Base-by-base conservation (phyloP, 2,113 vertebrate species). In the Peromyscus californicus region DNA sequence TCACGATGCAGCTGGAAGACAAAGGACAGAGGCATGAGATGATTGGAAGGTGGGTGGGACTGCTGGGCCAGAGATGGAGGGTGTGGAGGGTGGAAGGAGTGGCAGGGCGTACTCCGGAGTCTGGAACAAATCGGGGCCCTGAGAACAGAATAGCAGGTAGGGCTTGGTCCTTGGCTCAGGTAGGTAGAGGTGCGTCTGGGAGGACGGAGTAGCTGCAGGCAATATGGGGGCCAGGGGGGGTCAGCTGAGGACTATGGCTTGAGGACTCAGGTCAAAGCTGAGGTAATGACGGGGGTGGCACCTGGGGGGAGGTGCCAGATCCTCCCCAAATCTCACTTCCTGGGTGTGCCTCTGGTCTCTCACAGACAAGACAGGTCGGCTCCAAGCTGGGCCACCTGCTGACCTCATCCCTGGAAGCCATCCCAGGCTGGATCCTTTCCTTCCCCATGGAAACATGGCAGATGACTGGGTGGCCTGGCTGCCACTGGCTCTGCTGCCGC, bases 371-470 rank as follows among this genome's bases (percentile, higher is more conserved):
- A 96, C 36, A 42, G 61, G n/a, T 75, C 92, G 96, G 61, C 48
- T 96, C 88, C 69, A 59, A 4, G 16, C 22, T 70, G 80, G 94
- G 69, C 80, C 90, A 90, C 90, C 87, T 63, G 59, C 85, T 91
- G 89, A 91, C 48, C 96, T 91, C 87, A 83, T n/a, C 1, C 36
- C 51, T 51, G 92, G 96, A 91, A 74, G 90, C 61, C 48, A 36
- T 65, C 83, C 45, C 1, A 82, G 39, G 9, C 72, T 42, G 78
- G 67, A 74, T 78, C 61, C 39, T 87, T 39, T 76, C 67, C n/a
- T 22, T 31, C 54, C 17, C 4, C 22, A 36, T 86, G 86, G 78
- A 94, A 93, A 82, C 10, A 70, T 42, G 78, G 65, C 67, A 13
- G 4, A 1, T 4, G 61, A n/a, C 39, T 36, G 42, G 61, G 5